Conservation (phyloP, 1,140 invertebrate species). For the Formica selysi region DNA sequence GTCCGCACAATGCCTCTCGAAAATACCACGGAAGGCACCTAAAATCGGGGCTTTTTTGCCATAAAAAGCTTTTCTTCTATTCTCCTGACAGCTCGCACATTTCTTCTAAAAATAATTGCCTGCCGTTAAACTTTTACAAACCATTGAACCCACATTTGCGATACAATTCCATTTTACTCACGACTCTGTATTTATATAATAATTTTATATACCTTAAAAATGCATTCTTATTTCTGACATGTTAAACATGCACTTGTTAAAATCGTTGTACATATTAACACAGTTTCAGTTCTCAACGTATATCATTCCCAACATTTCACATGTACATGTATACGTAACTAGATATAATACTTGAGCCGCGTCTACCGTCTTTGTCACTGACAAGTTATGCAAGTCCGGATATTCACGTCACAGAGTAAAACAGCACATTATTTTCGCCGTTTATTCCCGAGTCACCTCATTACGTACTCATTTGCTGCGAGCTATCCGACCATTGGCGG, state of each 20-base stretch:
- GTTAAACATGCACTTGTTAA: no score
- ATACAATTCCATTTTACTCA: background rate
- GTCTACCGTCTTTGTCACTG: background rate
- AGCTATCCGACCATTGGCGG: conserved; percentile 47
- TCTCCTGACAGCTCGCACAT: conserved; percentile 2
- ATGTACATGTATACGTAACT: no score
- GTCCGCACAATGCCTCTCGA: conserved; percentile 12
- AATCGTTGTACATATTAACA: background rate
- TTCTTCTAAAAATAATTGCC: conserved; percentile 12
- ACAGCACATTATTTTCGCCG: conserved; percentile 44
- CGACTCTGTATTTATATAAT: background rate
- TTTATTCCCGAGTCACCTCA: conserved; percentile 56
- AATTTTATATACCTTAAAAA: background rate
- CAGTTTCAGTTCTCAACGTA: background rate
- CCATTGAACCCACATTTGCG: background rate
- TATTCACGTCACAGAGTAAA: conserved; percentile 27
- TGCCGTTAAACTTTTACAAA: background rate
- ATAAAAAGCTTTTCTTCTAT: background rate
- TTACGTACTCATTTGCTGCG: conserved; percentile 49
- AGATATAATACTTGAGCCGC: background rate
- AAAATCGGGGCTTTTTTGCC: conserved; percentile 21
- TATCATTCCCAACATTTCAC: background rate
- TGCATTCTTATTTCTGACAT: background rate
- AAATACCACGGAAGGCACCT: conserved; percentile 16
- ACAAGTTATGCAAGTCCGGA: conserved; percentile 1